These are phyloP conservation scores for Peribatodes rhomboidaria DNA, from an alignment of 2,888 invertebrate genomes.

Conservation along the genomic window DNA sequence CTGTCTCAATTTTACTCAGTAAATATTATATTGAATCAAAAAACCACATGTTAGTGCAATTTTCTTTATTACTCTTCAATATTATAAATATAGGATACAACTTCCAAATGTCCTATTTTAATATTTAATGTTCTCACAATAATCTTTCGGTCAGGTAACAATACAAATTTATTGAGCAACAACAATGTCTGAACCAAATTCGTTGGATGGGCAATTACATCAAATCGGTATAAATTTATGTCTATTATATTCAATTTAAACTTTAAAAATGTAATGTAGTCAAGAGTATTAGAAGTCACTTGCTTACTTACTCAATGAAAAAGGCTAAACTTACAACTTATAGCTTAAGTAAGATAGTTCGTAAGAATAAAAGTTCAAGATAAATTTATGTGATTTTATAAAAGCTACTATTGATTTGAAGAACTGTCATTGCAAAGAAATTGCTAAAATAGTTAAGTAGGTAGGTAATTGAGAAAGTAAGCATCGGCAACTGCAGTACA, in stretches of 20 bases:
- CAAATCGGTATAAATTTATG: constrained; percentile 32
- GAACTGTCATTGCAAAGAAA: neutral
- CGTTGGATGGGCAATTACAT: constrained; percentile 44
- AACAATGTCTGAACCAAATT: constrained; percentile 52
- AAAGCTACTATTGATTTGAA: constrained; percentile 1
- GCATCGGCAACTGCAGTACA: constrained; percentile 50
- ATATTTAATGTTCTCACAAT: constrained; percentile 62
- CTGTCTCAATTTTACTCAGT: too few relatives aligned
- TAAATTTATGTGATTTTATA: neutral
- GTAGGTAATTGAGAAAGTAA: constrained; percentile 61
- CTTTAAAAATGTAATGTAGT: constrained; percentile 17
- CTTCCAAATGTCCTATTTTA: constrained; percentile 66
- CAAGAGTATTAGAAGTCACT: constrained; percentile 44
- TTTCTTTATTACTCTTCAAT: constrained; percentile 76
- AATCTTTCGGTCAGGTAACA: constrained; percentile 69
- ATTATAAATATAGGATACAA: constrained; percentile 75
- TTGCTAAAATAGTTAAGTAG: constrained; percentile 5
- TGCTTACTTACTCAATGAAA: constrained; percentile 57
- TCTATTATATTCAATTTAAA: constrained; percentile 10
- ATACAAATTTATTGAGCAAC: constrained; percentile 74
- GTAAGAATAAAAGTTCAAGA: neutral
- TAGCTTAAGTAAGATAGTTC: neutral
- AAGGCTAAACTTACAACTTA: constrained; percentile 6
- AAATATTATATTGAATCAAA: constrained; percentile 38
- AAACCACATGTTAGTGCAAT: constrained; percentile 67